These are phyloP conservation scores for Thermophis baileyi DNA, from an alignment of 2,113 vertebrate genomes.

Conservation along the genomic window DNA sequence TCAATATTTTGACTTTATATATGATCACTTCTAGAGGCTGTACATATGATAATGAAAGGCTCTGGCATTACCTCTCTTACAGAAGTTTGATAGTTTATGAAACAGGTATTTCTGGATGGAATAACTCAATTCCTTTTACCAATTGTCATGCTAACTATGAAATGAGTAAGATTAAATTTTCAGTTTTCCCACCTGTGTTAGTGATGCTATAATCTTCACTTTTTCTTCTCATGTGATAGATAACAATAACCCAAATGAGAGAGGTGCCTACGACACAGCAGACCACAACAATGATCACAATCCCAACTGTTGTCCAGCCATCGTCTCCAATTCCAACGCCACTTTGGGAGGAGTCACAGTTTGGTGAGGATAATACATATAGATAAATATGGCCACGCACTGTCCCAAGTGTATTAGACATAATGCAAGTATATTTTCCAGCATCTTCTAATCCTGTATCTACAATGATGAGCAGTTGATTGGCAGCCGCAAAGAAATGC, in stretches of 20 bases:
- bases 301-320: constrained; percentile 76
- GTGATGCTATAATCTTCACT: constrained; percentile 81
- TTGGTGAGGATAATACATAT: constrained; percentile 73
- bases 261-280: constrained; percentile 81
- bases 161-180: neutral
- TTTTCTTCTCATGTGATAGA: constrained; percentile 81
- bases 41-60: neutral
- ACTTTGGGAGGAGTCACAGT: constrained; percentile 73
- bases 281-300: constrained; percentile 80
- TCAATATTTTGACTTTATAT: neutral
- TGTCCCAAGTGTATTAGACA: constrained; percentile 79
- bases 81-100: neutral
- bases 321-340: constrained; percentile 69
- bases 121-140: neutral
- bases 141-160: neutral
- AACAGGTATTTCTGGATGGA: neutral
- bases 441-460: constrained; percentile 77
- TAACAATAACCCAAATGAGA: constrained; percentile 80
- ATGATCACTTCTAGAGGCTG: neutral
- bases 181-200: constrained; percentile 69
- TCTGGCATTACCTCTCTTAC: neutral
- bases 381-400: constrained; percentile 79
- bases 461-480: constrained; percentile 82
- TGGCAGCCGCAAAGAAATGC: constrained; percentile 80
- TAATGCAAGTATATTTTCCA: constrained; percentile 80